Conservation (phyloP, 2,797 vertebrate species). For the Mormyrops attenuatus region DNA sequence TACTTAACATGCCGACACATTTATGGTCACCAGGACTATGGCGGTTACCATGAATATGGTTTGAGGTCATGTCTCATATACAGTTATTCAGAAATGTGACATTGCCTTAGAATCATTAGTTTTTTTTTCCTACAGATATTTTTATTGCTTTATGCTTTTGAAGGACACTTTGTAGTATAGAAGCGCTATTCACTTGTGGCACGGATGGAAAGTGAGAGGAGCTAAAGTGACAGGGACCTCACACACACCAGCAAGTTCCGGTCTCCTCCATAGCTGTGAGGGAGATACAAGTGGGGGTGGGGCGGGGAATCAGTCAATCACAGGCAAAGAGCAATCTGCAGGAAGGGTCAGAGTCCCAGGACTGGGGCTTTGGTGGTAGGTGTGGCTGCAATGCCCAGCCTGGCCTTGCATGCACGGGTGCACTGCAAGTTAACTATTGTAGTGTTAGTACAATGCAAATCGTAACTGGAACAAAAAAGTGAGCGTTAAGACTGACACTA, state of each 20-base stretch:
- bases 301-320: background rate
- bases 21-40: background rate
- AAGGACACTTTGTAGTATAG: background rate
- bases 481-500: background rate
- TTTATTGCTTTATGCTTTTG: background rate
- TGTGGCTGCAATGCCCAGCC: background rate
- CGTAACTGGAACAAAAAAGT: background rate
- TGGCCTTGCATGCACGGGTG: background rate
- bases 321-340: background rate
- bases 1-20: background rate
- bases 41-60: background rate
- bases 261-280: background rate
- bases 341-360: background rate
- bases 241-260: background rate
- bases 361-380: background rate
- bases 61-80: background rate
- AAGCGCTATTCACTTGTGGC: background rate
- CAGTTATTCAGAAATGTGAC: background rate
- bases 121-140: background rate
- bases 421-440: background rate
- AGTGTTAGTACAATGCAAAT: background rate
- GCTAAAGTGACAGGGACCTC: background rate
- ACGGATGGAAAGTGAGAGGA: background rate
- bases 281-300: background rate
- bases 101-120: background rate